Base-by-base conservation (phyloP, 2,888 invertebrate species). In the Sturmia bella region DNA sequence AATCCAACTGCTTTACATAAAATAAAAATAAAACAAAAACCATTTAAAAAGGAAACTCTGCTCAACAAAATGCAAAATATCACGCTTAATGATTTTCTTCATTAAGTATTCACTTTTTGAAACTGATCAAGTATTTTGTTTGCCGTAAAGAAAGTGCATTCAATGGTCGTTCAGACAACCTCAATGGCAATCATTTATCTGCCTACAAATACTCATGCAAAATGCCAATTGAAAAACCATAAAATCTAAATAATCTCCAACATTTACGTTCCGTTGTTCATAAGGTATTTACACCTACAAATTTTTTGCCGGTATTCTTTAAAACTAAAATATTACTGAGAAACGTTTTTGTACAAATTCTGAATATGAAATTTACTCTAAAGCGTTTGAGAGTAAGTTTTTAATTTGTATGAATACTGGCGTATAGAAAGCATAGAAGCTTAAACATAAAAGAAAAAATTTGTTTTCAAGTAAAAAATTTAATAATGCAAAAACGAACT, bases 191-290 rank as follows among this genome's bases (percentile, higher is more conserved):
- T 37, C 43, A 63, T 63, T 63, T n/a, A n/a, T n/a, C 3, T 24
- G 19, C 19, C 6, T 32, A 43, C 32, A 41, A 32, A 15, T 2
- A 43, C 12, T n/a, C 24, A 3, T 45, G 12, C 56, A 74, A 37
- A 15, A 54, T 17, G 24, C 52, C 57, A 75, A 66, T 75, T 80
- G 69, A 66, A 75, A 39, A 70, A 75, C 57, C 64, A 80, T 70
- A 64, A 80, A 75, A 70, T 70, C 70, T 69, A 37, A 75, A 80
- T 75, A 75, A 75, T 70, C 39, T 21, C 57, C 41, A 45, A 39
- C 45, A 56, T 56, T 68, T 24, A 48, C 54, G 50, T 64, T 74
- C 17, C 37, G 56, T n/a, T 32, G 56, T 59, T n/a, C 32, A 32
- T 7, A 13, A n/a, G 13, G 15, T 54, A 24, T 24, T 11, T 61